These are phyloP conservation scores for Gallinago solitaria DNA, from an alignment of 2,797 vertebrate genomes.

Conservation along the genomic window DNA sequence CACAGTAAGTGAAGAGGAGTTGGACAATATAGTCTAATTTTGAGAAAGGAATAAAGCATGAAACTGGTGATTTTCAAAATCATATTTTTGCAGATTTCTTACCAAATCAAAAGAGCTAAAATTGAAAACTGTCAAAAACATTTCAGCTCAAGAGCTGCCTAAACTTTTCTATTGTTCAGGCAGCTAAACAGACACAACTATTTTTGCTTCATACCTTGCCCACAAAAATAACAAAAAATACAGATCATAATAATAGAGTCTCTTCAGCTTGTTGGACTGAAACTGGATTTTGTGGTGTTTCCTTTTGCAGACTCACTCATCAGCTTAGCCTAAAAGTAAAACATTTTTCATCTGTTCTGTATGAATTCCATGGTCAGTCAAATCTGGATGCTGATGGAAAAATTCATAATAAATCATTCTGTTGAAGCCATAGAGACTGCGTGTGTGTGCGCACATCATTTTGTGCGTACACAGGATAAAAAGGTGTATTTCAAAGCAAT, in stretches of 20 bases:
- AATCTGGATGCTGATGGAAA: not conserved
- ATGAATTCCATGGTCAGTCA: not conserved
- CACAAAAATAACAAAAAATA: constrained; percentile 56
- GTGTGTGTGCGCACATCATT: not conserved
- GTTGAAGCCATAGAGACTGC: not conserved
- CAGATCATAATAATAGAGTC: constrained; percentile 31
- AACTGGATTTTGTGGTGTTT: constrained; percentile 18
- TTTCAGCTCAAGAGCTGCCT: constrained; percentile 64
- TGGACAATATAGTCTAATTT: constrained; percentile 73
- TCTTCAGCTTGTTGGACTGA: constrained; percentile 29
- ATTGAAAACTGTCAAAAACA: constrained; percentile 73
- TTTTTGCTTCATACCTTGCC: constrained; percentile 70
- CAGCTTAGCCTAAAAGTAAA: constrained; percentile 15
- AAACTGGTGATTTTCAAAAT: constrained; percentile 74
- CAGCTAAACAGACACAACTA: constrained; percentile 66
- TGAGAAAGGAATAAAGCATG: constrained; percentile 66
- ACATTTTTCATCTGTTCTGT: not conserved
- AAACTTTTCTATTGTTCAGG: constrained; percentile 69
- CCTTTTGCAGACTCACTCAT: not conserved
- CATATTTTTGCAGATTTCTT: constrained; percentile 72
- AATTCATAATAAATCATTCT: not conserved
- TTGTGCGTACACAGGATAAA: not conserved
- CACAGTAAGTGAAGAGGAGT: constrained; percentile 68
- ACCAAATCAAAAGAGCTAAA: constrained; percentile 73
- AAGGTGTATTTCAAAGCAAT: not conserved